Percentiles rank a stretch among this genome's conserved stretches.
Conservation (phyloP, 2,888 invertebrate genomes). For the Ashinkailepas kermadecensis region DNA sequence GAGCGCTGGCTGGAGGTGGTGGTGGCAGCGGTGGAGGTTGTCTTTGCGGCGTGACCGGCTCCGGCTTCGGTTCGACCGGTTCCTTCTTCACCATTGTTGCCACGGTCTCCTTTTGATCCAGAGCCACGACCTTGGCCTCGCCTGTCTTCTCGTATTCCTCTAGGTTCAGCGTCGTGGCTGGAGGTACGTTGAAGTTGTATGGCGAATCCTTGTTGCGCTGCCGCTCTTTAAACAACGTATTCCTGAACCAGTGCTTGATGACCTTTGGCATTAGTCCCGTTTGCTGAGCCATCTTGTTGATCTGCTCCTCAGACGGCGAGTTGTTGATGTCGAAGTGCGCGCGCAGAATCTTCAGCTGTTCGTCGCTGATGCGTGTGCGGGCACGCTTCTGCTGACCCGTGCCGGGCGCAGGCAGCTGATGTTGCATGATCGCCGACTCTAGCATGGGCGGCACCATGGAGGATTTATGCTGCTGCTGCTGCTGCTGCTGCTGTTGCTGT, state of each 20-base stretch:
- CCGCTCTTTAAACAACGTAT: conserved; percentile 95
- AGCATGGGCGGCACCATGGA: conserved; percentile 50
- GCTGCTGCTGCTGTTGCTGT: conserved; percentile 26
- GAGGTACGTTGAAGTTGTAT: conserved; percentile 98
- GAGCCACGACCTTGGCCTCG: conserved; percentile 60
- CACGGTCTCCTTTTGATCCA: conserved; percentile 34
- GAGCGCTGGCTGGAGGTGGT: conserved; percentile 45
- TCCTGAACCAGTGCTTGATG: conserved; percentile 99
- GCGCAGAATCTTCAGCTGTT: conserved; percentile 92
- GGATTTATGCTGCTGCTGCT: conserved; percentile 52
- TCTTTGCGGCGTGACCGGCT: conserved; percentile 46
- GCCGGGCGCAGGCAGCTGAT: conserved; percentile 51
- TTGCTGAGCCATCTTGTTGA: conserved; percentile 95
- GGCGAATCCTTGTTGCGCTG: conserved; percentile 99
- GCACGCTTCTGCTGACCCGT: conserved; percentile 83
- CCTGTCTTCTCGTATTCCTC: conserved; percentile 99
- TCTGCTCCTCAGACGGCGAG: conserved; percentile 97
- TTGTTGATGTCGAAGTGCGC: conserved; percentile 99
- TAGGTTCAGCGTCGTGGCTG: conserved; percentile 81
- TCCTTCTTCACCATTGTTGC: conserved; percentile 35
- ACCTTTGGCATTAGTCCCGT: conserved; percentile 97
- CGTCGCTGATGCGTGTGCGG: conserved; percentile 96
- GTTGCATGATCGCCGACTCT: conserved; percentile 62
- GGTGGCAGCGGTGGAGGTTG: conserved; percentile 36
- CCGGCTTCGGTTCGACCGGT: conserved; percentile 23